These are phyloP conservation scores for Rhogogaster chlorosoma DNA, from an alignment of 2,888 invertebrate species.

Conservation along the genomic window DNA sequence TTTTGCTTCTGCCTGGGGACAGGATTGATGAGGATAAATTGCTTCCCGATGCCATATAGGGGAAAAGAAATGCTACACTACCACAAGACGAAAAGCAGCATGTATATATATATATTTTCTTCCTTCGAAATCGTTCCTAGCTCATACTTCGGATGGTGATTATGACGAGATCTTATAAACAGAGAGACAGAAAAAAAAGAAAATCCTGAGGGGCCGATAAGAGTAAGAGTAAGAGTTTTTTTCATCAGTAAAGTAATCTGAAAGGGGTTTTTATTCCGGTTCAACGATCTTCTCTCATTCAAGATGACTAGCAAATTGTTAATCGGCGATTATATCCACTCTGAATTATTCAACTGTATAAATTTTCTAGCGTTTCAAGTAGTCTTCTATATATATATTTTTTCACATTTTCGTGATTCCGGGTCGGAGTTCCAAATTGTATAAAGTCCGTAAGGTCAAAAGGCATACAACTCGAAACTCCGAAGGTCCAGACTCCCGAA, in stretches of 20 bases:
- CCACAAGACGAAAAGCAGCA: background rate
- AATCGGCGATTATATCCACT: background rate
- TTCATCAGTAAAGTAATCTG: background rate
- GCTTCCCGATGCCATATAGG: background rate
- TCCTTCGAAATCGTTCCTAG: background rate
- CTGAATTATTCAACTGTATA: background rate
- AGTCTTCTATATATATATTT: background rate
- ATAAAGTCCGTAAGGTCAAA: no score
- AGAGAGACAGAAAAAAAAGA: background rate
- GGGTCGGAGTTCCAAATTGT: no score
- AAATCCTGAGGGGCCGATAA: background rate
- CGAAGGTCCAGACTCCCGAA: no score
- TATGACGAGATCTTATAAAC: background rate
- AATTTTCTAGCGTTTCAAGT: background rate
- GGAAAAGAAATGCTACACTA: background rate
- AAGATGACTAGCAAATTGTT: background rate
- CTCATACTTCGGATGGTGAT: background rate
- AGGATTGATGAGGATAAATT: conserved; percentile 27
- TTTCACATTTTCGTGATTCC: background rate
- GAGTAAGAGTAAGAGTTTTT: background rate
- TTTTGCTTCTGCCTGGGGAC: background rate
- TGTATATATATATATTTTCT: background rate
- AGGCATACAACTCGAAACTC: no score
- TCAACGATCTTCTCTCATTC: background rate
- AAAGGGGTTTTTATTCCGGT: background rate